Percentiles rank a stretch among this genome's conserved stretches.
phyloP scores from a whole-genome alignment of 2,113 vertebrate genomes.

The Maccullochella peelii region DNA sequence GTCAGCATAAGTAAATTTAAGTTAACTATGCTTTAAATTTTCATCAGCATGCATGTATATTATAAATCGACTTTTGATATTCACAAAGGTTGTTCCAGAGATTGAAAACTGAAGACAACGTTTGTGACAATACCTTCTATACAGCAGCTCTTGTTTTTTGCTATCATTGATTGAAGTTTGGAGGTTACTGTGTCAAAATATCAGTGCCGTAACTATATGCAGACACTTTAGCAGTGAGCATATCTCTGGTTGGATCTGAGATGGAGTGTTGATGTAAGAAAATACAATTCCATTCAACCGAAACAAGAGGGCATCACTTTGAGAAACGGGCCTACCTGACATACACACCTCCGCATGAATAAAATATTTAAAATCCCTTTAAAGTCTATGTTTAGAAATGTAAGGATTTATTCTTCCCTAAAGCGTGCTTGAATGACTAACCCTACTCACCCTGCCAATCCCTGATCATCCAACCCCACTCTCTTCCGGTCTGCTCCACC shows the following conservation, averaged over 20 bases:
- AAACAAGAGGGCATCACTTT: conserved; percentile 3
- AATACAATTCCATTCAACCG: neutral
- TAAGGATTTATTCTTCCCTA: conserved; percentile 37
- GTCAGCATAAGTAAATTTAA: neutral
- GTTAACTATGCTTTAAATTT: neutral
- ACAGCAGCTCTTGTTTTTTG: neutral
- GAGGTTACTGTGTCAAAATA: neutral
- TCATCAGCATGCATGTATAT: neutral
- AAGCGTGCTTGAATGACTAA: conserved; percentile 55
- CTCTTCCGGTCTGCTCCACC: conserved; percentile 59
- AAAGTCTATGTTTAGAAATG: conserved; percentile 13
- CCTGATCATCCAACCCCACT: conserved; percentile 58
- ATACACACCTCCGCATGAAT: neutral
- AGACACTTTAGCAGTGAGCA: neutral
- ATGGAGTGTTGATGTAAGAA: neutral
- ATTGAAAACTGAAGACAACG: neutral
- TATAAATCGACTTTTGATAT: neutral
- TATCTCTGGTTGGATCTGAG: neutral
- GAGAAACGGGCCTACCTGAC: neutral
- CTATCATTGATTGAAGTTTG: neutral
- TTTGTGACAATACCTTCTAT: neutral
- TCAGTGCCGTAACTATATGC: neutral
- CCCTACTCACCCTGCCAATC: conserved; percentile 54
- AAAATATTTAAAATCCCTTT: conserved; percentile 4
- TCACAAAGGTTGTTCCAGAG: neutral